Conservation (phyloP, 2,888 invertebrate species). For the Calameuta idolon region DNA sequence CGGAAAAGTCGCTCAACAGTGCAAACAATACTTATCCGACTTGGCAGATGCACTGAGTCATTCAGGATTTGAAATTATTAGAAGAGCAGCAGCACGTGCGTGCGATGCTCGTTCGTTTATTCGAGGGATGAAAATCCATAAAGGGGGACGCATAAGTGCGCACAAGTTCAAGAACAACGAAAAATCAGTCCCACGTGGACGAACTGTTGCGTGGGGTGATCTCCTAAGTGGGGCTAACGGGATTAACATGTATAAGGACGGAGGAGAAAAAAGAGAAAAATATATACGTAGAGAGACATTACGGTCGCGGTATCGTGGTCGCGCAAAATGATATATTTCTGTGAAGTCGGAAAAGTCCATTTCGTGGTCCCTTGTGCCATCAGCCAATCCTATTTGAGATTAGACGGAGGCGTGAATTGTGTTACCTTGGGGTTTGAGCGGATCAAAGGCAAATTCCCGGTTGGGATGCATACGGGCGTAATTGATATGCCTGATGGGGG, state of each 20-base stretch:
- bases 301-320: neutral
- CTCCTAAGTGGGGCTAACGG: neutral
- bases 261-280: neutral
- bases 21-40: neutral
- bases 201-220: neutral
- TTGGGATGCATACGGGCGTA: slow-evolving; percentile 60
- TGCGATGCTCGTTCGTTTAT: neutral
- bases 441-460: slow-evolving; percentile 63
- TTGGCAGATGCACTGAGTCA: neutral
- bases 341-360: slow-evolving; percentile 41
- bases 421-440: slow-evolving; percentile 59
- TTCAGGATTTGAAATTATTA: neutral
- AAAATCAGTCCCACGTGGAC: neutral
- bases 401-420: slow-evolving; percentile 60
- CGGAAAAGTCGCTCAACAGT: neutral
- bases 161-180: neutral
- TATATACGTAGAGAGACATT: neutral
- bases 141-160: neutral
- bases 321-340: neutral
- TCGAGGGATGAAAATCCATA: neutral
- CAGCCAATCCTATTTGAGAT: slow-evolving; percentile 58
- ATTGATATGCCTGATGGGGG: slow-evolving; percentile 64
- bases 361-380: slow-evolving; percentile 50
- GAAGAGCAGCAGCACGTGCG: neutral
- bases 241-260: neutral